Evolutionary conservation across 2,113 vertebrate genomes (phyloP).

Genomic region (Apodemus sylvaticus): DNA sequence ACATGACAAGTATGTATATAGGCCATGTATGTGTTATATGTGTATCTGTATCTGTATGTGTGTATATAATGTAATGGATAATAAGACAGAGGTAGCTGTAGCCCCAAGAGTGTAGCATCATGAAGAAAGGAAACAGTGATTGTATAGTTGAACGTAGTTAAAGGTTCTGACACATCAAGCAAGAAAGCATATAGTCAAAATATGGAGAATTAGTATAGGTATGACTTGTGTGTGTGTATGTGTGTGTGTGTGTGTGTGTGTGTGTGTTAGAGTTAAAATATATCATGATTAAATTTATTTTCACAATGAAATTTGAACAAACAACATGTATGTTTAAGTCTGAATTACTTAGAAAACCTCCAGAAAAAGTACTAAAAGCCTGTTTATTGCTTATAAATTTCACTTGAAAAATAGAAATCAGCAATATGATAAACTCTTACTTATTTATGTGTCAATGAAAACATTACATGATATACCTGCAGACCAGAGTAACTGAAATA

Average conservation of each 20-base stretch:
- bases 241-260: not conserved
- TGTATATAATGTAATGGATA: not conserved
- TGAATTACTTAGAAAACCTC: constrained; percentile 10
- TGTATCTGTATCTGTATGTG: not conserved
- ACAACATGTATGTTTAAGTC: not conserved
- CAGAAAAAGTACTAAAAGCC: not conserved
- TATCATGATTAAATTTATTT: not conserved
- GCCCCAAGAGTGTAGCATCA: not conserved
- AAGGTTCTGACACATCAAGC: not conserved
- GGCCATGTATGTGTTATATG: too few species aligned
- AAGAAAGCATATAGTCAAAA: not conserved
- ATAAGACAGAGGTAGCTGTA: not conserved
- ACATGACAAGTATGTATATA: too few species aligned
- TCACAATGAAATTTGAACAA: not conserved
- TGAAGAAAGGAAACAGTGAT: not conserved
- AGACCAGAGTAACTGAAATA: not conserved
- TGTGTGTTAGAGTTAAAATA: not conserved
- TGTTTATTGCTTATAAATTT: not conserved
- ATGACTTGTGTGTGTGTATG: not conserved
- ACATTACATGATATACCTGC: not conserved
- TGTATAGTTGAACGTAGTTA: not conserved
- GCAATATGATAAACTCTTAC: not conserved
- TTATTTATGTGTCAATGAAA: not conserved
- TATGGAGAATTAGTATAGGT: not conserved
- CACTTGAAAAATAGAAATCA: not conserved